Evolutionary conservation across 2,113 vertebrate species (phyloP).

Genomic region (Atlantisia rogersi): DNA sequence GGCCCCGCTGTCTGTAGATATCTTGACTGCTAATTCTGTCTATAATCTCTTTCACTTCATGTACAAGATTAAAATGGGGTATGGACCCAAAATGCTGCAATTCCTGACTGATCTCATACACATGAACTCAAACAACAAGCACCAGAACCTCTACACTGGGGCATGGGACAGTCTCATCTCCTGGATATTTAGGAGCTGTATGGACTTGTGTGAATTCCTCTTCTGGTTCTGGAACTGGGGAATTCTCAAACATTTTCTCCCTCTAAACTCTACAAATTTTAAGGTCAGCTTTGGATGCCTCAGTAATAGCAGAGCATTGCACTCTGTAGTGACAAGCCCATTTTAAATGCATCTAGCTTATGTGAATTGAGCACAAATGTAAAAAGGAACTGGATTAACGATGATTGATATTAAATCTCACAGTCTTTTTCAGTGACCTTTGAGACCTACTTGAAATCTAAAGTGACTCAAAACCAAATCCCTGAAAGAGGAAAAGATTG

Average conservation of each 20-base stretch:
- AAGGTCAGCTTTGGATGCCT: neutral
- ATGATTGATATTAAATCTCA: neutral
- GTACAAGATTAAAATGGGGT: neutral
- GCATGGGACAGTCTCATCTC: neutral
- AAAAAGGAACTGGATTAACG: neutral
- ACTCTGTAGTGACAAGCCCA: neutral
- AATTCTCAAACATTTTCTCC: neutral
- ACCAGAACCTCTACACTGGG: fast-evolving
- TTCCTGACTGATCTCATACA: neutral
- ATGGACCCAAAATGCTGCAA: neutral
- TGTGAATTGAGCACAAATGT: neutral
- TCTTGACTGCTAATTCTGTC: neutral
- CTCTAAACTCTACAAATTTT: neutral
- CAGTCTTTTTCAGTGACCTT: neutral
- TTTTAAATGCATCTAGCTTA: neutral
- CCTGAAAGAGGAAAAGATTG: neutral
- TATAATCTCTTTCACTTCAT: neutral
- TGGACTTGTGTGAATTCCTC: neutral
- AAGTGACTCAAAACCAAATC: neutral
- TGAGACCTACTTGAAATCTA: neutral
- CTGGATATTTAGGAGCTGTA: neutral
- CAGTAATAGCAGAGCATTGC: neutral
- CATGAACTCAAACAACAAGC: neutral
- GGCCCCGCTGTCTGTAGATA: neutral
- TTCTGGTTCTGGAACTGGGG: neutral